Evolutionary conservation across 2,797 vertebrate species (phyloP), one percentile per base, ranked within the genome.

Genomic region (Cheirogaleus major): DNA sequence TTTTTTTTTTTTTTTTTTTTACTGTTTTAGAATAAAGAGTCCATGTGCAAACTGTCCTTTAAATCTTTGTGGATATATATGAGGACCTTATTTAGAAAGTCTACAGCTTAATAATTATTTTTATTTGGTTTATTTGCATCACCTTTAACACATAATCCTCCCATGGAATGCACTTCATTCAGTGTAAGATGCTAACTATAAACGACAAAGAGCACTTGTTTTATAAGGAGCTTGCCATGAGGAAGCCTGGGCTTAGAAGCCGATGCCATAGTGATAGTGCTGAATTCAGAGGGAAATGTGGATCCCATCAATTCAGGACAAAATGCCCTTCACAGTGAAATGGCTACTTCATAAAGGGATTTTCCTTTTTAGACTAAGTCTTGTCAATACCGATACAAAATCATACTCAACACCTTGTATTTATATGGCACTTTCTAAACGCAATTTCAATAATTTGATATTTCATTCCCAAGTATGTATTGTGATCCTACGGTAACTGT

Each of bases 91-190:
- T 76, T 87, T 95, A 79, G 55, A 69, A 89, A 82, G 14, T n/a
- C 27, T 48, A 3, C 41, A 52, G 27, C 2, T 75, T 91, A 41
- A 80, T 65, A 79, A n/a, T 83, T 6, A 83, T 41, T 82, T 83
- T 95, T 86, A 45, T 65, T 95, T 43, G 8, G 4, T 83, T 94
- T 83, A 59, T 59, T 94, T 81, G 18, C 15, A 45, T 89, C 48
- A n/a, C 22, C 90, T 93, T 95, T 61, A 78, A 61, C 6, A 89
- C 2, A 65, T 4, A 82, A 8, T n/a, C 90, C 41, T 9, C 50
- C 38, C 38, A 65, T 38, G 67, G 30, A 80, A 43, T 80, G 17
- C 2, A 67, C 7, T 70, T 95, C 18, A 52, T 93, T 76, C 50
- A 55, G 0, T 59, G 57, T 41, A 30, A 87, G 35, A 35, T 78